Evolutionary conservation across 2,888 invertebrate genomes (phyloP).

Genomic region (Deroplatys truncata): DNA sequence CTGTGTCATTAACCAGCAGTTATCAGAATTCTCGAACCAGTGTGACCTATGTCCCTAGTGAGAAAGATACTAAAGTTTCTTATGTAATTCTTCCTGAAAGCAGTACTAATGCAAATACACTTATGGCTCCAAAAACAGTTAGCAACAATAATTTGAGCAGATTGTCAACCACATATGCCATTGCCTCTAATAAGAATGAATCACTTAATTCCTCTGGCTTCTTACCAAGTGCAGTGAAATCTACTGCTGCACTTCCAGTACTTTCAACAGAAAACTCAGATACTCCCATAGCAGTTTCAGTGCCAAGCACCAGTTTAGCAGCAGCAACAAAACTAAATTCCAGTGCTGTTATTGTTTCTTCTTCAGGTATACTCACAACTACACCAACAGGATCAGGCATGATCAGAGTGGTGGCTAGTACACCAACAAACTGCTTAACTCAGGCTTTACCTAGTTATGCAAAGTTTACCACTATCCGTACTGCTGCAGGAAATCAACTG

Average conservation of each 20-base stretch:
- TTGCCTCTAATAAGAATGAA: background rate
- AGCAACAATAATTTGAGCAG: background rate
- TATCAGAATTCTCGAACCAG: background rate
- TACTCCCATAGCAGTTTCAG: background rate
- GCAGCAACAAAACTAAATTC: slow-evolving; percentile 12
- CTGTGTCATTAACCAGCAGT: background rate
- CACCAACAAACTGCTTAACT: background rate
- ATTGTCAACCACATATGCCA: background rate
- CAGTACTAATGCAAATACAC: background rate
- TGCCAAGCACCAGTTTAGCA: background rate
- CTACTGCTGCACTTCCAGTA: background rate
- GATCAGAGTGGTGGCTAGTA: slow-evolving; percentile 25
- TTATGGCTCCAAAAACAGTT: background rate
- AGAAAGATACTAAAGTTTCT: slow-evolving; percentile 16
- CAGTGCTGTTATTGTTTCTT: slow-evolving; percentile 13
- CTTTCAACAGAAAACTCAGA: background rate
- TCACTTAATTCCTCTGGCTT: background rate
- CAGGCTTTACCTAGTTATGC: background rate
- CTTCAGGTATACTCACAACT: background rate
- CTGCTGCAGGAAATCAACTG: background rate
- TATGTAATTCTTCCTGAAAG: slow-evolving; percentile 18
- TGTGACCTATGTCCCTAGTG: background rate
- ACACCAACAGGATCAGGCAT: slow-evolving; percentile 23
- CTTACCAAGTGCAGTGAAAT: background rate
- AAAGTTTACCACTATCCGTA: slow-evolving; percentile 14